These are phyloP conservation scores for Agrypnus murinus DNA, from an alignment of 2,888 invertebrate genomes.

Conservation along the genomic window DNA sequence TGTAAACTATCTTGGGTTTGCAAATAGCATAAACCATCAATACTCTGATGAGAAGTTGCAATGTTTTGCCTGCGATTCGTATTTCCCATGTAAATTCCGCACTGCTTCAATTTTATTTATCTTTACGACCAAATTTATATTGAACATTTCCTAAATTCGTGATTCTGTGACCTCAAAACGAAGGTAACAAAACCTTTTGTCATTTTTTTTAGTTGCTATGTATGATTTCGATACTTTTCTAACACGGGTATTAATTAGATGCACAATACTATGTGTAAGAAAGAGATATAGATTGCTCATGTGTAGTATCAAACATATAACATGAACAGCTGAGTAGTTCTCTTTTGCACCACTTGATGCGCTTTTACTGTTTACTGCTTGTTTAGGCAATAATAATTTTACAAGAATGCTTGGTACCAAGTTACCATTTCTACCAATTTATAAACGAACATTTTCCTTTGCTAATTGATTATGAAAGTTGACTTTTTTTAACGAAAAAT, in stretches of 20 bases:
- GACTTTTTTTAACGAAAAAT: no score
- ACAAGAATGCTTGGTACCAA: not conserved
- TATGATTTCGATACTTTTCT: not conserved
- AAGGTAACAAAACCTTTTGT: slow-evolving; percentile 63
- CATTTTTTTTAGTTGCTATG: slow-evolving; percentile 54
- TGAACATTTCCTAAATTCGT: slow-evolving; percentile 49
- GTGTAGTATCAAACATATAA: not conserved
- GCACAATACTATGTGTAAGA: not conserved
- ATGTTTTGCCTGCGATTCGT: slow-evolving; percentile 62
- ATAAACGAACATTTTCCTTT: no score
- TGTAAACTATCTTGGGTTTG: slow-evolving; percentile 63
- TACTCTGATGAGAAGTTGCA: slow-evolving; percentile 60
- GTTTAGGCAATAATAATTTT: not conserved
- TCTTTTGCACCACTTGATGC: not conserved
- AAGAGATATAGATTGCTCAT: not conserved
- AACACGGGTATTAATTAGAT: not conserved
- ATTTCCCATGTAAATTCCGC: slow-evolving; percentile 68
- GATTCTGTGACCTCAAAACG: slow-evolving; percentile 64
- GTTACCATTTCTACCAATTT: no score
- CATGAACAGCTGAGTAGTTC: slow-evolving; percentile 5
- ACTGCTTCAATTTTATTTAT: slow-evolving; percentile 37
- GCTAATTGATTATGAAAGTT: no score
- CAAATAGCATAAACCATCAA: slow-evolving; percentile 62
- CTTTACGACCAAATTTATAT: slow-evolving; percentile 27
- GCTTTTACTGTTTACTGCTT: slow-evolving; percentile 1